phyloP scores from a whole-genome alignment of 2,797 vertebrate species.

The Clarias fuscus region DNA sequence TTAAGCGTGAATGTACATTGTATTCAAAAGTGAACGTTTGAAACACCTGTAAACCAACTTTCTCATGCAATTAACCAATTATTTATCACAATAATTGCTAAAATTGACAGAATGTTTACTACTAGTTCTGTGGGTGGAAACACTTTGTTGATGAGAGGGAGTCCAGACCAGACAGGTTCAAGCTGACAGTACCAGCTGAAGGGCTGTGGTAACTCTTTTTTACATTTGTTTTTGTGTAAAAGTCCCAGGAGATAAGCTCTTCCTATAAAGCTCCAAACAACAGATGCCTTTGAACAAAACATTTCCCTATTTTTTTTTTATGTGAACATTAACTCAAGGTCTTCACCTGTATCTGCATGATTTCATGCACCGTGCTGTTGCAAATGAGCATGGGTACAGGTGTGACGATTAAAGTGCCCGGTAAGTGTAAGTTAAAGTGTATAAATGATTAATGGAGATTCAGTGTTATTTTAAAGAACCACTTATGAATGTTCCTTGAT shows the following conservation, averaged over 20 bases:
- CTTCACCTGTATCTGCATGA: not conserved
- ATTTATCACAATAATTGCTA: not conserved
- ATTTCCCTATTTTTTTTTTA: not conserved
- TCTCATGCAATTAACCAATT: not conserved
- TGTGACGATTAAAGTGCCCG: slow-evolving; percentile 1
- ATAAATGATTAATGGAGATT: not conserved
- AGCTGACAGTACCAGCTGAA: not conserved
- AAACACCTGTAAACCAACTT: not conserved
- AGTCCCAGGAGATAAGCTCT: not conserved
- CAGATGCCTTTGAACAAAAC: not conserved
- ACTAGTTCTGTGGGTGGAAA: not conserved
- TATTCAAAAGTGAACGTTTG: no score
- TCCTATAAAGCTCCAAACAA: not conserved
- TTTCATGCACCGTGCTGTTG: not conserved
- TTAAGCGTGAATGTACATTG: not conserved
- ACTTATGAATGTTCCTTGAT: not conserved
- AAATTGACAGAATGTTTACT: not conserved
- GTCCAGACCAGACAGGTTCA: not conserved
- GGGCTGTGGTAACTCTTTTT: not conserved
- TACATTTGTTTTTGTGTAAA: not conserved
- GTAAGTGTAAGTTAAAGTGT: not conserved
- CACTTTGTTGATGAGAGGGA: not conserved
- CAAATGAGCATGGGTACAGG: not conserved
- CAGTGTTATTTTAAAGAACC: not conserved
- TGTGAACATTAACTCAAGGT: not conserved